phyloP scores from a whole-genome alignment of 2,888 invertebrate species.

The Platycnemis pennipes region DNA sequence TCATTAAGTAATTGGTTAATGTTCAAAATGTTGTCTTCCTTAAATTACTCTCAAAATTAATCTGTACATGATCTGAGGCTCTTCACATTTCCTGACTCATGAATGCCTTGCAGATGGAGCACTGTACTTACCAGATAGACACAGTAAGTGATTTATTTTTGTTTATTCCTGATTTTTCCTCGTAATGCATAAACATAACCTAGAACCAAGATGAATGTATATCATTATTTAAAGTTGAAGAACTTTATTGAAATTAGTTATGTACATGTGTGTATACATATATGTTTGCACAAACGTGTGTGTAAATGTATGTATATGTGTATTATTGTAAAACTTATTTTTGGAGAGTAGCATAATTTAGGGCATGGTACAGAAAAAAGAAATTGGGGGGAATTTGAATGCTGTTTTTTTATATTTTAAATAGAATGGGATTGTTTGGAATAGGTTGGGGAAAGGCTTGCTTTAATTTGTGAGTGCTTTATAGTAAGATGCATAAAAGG shows the following conservation, averaged over 20 bases:
- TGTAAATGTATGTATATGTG: not conserved
- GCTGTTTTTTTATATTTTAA: not conserved
- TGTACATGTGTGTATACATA: not conserved
- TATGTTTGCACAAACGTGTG: not conserved
- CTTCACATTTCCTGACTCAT: slow-evolving; percentile 53
- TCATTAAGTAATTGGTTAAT: slow-evolving; percentile 46
- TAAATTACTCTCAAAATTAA: slow-evolving; percentile 29
- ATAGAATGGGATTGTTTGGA: not conserved
- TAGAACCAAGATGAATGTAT: slow-evolving; percentile 57
- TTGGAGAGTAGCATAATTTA: not conserved
- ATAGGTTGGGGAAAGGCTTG: not conserved
- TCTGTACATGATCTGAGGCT: slow-evolving; percentile 34
- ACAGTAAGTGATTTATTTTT: slow-evolving; percentile 53
- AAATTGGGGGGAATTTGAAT: not conserved
- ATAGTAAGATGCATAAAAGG: not conserved
- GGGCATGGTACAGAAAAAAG: not conserved
- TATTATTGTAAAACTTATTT: not conserved
- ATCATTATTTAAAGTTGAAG: not conserved
- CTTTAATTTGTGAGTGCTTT: not conserved
- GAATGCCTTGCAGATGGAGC: slow-evolving; percentile 63
- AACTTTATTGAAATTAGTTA: not conserved
- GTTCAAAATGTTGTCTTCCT: slow-evolving; percentile 63
- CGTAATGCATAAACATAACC: slow-evolving; percentile 43
- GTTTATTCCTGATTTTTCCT: slow-evolving; percentile 25
- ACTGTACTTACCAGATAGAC: slow-evolving; percentile 51